Conservation (phyloP, 2,888 invertebrate species). For the Escarpia spicata region DNA sequence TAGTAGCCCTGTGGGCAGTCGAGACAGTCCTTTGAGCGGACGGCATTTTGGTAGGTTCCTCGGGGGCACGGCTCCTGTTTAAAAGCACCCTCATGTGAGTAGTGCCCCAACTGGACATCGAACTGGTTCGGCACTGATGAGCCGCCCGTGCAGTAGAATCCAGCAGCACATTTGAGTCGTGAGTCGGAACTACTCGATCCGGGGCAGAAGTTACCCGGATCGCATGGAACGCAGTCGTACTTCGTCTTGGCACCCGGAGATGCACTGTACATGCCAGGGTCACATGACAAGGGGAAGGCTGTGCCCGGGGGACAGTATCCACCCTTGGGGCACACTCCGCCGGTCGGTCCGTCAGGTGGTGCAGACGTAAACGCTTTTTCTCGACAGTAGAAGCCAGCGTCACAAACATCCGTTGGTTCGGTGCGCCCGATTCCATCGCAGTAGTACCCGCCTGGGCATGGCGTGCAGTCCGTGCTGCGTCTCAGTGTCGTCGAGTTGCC, state of each 20-base stretch:
- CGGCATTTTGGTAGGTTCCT: slow-evolving; percentile 54
- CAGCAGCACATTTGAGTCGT: slow-evolving; percentile 54
- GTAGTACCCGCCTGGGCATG: slow-evolving; percentile 62
- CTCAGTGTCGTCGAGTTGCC: slow-evolving; percentile 54
- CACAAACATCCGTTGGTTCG: slow-evolving; percentile 54
- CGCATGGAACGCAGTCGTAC: slow-evolving; percentile 61
- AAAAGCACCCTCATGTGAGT: slow-evolving; percentile 56
- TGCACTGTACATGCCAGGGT: slow-evolving; percentile 58
- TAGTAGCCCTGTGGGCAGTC: slow-evolving; percentile 61
- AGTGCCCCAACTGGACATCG: slow-evolving; percentile 56
- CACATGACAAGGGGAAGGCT: slow-evolving; percentile 55
- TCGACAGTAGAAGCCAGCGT: slow-evolving; percentile 51
- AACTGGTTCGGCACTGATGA: slow-evolving; percentile 55
- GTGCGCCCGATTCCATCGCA: slow-evolving; percentile 60
- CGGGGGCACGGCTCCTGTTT: slow-evolving; percentile 59
- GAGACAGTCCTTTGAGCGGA: slow-evolving; percentile 48
- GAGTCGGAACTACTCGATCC: slow-evolving; percentile 51
- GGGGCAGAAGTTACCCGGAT: slow-evolving; percentile 61
- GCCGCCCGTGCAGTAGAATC: slow-evolving; percentile 62
- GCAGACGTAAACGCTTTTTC: slow-evolving; percentile 63
- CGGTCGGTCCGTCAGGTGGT: slow-evolving; percentile 61
- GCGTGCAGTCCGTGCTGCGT: slow-evolving; percentile 60
- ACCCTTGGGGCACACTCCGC: slow-evolving; percentile 60
- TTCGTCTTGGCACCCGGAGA: slow-evolving; percentile 58
- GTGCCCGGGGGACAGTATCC: slow-evolving; percentile 61